Percentiles rank a stretch among this genome's conserved stretches.
phyloP scores from a whole-genome alignment of 2,113 vertebrate species.

The Cyprinodon variegatus region DNA sequence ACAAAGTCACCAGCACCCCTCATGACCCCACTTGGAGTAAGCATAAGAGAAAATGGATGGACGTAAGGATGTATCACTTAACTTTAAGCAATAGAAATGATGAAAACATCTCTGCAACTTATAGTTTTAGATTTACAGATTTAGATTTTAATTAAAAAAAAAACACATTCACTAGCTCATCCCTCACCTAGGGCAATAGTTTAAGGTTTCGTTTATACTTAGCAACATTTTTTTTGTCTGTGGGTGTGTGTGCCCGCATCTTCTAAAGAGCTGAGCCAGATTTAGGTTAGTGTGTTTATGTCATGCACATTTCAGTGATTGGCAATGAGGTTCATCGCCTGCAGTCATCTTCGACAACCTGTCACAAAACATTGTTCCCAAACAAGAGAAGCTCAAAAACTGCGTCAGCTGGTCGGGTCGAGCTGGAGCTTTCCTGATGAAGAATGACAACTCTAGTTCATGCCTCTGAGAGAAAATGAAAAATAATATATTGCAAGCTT shows the following conservation, averaged over 20 bases:
- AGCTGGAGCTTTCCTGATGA: background rate
- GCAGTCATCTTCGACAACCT: slow-evolving; percentile 13
- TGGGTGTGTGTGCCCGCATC: background rate
- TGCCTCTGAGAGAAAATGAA: background rate
- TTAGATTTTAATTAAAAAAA: background rate
- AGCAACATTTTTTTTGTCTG: background rate
- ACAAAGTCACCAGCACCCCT: too few relatives aligned
- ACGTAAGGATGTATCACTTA: too few relatives aligned
- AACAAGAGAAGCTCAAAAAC: background rate
- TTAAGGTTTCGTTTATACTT: background rate
- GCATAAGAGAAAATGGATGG: too few relatives aligned
- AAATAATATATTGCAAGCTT: background rate
- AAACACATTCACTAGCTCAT: background rate
- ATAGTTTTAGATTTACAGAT: background rate
- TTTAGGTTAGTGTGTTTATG: background rate
- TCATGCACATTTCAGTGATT: background rate
- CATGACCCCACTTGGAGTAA: too few relatives aligned
- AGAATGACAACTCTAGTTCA: background rate
- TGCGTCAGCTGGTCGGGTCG: slow-evolving; percentile 20
- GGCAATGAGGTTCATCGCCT: background rate
- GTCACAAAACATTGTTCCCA: slow-evolving; percentile 14
- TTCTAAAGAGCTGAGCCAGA: background rate
- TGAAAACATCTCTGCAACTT: background rate
- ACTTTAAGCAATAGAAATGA: background rate
- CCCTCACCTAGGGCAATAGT: background rate